phyloP scores from a whole-genome alignment of 2,888 invertebrate species.

The Molorchus minor region DNA sequence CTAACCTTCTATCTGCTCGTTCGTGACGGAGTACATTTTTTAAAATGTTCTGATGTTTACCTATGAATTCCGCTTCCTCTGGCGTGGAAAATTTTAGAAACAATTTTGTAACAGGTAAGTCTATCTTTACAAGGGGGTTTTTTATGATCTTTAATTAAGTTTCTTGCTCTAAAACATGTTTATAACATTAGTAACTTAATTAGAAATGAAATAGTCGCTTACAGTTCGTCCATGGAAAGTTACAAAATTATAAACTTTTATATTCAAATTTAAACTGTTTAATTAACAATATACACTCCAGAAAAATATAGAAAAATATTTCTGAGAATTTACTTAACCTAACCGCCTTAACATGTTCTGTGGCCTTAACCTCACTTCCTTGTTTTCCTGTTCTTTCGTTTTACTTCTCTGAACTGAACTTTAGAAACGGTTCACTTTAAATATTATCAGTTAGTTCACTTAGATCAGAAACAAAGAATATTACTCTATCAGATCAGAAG shows the following conservation, averaged over 20 bases:
- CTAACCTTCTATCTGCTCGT: constrained; percentile 54
- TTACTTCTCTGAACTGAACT: too few species aligned
- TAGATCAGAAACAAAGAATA: too few species aligned
- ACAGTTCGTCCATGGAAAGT: constrained; percentile 20
- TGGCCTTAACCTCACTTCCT: too few species aligned
- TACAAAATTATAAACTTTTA: neutral
- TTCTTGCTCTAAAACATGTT: constrained; percentile 49
- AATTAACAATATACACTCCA: neutral
- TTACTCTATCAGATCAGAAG: too few species aligned
- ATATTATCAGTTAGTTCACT: too few species aligned
- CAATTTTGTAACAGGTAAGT: constrained; percentile 47
- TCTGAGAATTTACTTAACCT: neutral
- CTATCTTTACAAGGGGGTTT: constrained; percentile 51
- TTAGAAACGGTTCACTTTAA: too few species aligned
- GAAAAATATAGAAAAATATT: too few species aligned
- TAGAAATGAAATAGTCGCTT: neutral
- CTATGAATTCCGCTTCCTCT: constrained; percentile 36
- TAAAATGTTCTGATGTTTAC: constrained; percentile 43
- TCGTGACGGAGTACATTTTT: constrained; percentile 42
- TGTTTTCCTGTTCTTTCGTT: too few species aligned
- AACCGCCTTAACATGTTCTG: too few species aligned
- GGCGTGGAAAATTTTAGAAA: constrained; percentile 42
- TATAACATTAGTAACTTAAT: neutral
- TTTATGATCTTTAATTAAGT: constrained; percentile 52
- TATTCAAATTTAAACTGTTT: neutral